phyloP scores from a whole-genome alignment of 2,113 vertebrate genomes.

The Etia nguti region DNA sequence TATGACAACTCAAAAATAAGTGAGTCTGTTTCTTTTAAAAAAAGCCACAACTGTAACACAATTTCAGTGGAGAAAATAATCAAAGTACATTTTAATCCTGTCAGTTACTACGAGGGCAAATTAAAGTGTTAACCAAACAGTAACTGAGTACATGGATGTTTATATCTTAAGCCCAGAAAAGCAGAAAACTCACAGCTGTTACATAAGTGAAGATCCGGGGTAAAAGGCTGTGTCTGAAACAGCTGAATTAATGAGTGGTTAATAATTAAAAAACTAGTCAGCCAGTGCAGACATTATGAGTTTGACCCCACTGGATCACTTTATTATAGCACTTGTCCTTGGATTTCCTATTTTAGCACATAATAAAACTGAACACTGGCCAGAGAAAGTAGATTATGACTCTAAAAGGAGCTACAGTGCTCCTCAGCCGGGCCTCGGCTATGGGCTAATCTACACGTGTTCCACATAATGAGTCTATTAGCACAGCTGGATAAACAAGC shows the following conservation, averaged over 20 bases:
- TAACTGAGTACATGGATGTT: not conserved
- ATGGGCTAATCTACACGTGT: not conserved
- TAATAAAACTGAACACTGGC: not conserved
- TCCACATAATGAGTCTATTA: not conserved
- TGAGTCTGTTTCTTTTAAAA: not conserved
- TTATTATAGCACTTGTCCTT: not conserved
- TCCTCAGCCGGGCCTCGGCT: not conserved
- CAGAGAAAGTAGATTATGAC: not conserved
- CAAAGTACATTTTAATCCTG: not conserved
- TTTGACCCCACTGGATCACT: not conserved
- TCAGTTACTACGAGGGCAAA: not conserved
- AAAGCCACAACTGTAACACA: not conserved
- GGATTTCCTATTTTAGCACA: not conserved
- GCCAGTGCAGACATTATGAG: not conserved
- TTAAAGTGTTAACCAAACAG: not conserved
- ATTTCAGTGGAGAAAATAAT: not conserved
- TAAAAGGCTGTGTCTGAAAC: not conserved
- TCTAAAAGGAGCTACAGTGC: not conserved
- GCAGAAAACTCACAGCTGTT: not conserved
- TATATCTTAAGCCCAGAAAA: not conserved
- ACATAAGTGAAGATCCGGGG: not conserved
- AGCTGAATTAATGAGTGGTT: not conserved
- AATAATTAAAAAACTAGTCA: not conserved
- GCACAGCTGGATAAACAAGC: constrained; percentile 26
- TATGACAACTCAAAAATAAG: not conserved